A percentile compares a stretch with the other conserved stretches of the same genome.
Evolutionary conservation across 2,797 vertebrate genomes (phyloP).

Genomic region (Ptychobarbus kaznakovi): DNA sequence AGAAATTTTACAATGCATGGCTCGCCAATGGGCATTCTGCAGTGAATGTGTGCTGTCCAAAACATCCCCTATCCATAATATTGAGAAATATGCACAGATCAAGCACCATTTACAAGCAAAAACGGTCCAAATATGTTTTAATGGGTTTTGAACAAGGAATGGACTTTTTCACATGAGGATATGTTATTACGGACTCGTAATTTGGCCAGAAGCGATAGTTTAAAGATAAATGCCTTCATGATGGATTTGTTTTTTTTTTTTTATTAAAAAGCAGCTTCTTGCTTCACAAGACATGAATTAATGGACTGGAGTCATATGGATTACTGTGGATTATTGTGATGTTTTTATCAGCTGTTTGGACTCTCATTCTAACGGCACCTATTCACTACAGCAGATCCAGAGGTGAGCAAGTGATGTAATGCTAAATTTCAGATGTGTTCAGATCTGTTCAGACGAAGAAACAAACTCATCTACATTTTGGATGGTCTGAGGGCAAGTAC

Average conservation of each 20-base stretch:
- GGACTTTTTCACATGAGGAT: neutral
- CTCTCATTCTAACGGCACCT: neutral
- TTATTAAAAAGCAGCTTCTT: neutral
- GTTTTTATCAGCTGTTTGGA: neutral
- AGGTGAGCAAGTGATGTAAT: neutral
- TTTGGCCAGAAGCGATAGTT: neutral
- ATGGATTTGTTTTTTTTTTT: neutral
- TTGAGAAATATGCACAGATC: neutral
- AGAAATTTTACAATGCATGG: neutral
- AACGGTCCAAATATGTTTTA: too few species aligned
- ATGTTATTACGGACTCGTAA: neutral
- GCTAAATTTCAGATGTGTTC: neutral
- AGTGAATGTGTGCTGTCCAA: neutral
- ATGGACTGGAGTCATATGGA: neutral
- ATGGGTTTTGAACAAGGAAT: neutral
- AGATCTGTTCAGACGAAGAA: neutral
- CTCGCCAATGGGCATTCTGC: too few species aligned
- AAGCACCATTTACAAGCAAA: too few species aligned
- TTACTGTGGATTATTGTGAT: neutral
- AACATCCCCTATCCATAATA: neutral
- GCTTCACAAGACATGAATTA: neutral
- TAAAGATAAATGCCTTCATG: neutral
- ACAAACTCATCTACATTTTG: neutral
- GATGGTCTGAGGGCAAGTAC: neutral
- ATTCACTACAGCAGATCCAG: neutral